Percentiles rank a stretch among this genome's conserved stretches.
Evolutionary conservation across 2,888 invertebrate species (phyloP).

Genomic region (Papilio protenor): DNA sequence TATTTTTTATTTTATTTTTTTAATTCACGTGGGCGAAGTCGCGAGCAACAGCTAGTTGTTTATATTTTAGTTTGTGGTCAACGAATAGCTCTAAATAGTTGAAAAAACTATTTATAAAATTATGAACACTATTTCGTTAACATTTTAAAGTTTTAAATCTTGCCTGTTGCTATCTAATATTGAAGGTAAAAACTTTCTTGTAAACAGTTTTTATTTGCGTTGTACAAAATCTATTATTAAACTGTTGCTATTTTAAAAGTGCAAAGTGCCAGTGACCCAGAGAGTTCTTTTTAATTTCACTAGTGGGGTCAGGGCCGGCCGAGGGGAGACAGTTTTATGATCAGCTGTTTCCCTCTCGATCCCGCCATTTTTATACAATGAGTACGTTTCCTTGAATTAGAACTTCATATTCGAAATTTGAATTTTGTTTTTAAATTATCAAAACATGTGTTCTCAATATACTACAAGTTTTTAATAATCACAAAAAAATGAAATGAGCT

Average conservation of each 20-base stretch:
- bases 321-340: slow-evolving; percentile 77
- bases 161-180: neutral
- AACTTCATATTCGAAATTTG: slow-evolving; percentile 8
- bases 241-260: slow-evolving; percentile 66
- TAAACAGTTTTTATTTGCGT: slow-evolving; percentile 39
- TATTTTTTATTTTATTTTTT: no score
- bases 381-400: slow-evolving; percentile 39
- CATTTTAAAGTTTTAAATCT: neutral
- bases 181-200: slow-evolving; percentile 23
- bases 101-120: neutral
- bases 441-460: no score
- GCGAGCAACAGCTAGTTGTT: neutral
- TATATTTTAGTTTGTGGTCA: neutral
- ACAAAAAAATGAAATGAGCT: no score
- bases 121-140: neutral
- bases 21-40: no score
- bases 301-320: slow-evolving; percentile 82
- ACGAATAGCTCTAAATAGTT: no score
- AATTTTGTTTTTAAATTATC: neutral
- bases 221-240: slow-evolving; percentile 50
- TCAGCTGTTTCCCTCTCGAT: slow-evolving; percentile 70
- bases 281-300: slow-evolving; percentile 80
- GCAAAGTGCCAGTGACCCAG: slow-evolving; percentile 82
- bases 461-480: no score
- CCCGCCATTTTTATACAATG: slow-evolving; percentile 44